These are phyloP conservation scores for Percopsis omiscomaycus DNA, from an alignment of 2,797 vertebrate species.

Conservation along the genomic window DNA sequence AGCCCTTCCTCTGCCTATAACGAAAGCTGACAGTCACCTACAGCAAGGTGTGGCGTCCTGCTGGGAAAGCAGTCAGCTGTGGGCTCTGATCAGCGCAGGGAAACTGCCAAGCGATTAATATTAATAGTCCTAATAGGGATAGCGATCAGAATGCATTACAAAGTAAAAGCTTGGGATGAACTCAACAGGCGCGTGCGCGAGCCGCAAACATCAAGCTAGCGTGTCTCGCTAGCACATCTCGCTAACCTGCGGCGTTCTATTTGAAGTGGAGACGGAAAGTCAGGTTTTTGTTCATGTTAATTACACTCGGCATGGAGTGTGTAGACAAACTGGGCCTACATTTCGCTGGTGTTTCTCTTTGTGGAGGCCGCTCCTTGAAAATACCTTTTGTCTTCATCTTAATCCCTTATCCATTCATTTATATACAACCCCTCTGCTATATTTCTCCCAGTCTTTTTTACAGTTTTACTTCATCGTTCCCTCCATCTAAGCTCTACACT, in stretches of 20 bases:
- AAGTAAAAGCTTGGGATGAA: conserved; percentile 41
- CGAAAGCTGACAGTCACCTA: conserved; percentile 77
- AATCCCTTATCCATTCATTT: neutral
- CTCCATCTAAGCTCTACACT: neutral
- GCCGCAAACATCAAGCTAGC: conserved; percentile 57
- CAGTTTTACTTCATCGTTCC: neutral
- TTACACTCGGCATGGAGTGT: conserved; percentile 56
- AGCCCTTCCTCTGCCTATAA: conserved; percentile 73
- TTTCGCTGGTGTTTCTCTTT: neutral
- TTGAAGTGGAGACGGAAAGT: conserved; percentile 59
- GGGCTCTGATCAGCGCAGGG: conserved; percentile 64
- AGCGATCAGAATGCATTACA: conserved; percentile 51
- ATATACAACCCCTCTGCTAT: neutral
- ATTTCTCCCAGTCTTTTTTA: conserved; percentile 1
- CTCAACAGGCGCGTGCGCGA: conserved; percentile 11
- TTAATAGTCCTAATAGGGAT: conserved; percentile 70
- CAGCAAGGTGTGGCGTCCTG: conserved; percentile 77
- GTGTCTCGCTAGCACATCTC: conserved; percentile 37
- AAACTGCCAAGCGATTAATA: conserved; percentile 69
- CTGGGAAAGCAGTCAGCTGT: conserved; percentile 63
- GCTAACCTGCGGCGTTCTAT: conserved; percentile 51
- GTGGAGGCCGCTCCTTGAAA: too few relatives aligned
- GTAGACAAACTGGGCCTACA: conserved; percentile 23
- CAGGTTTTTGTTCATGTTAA: conserved; percentile 65
- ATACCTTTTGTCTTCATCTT: neutral